Evolutionary conservation across 1,140 invertebrate species (phyloP).

Genomic region (Pogonomyrmex barbatus): DNA sequence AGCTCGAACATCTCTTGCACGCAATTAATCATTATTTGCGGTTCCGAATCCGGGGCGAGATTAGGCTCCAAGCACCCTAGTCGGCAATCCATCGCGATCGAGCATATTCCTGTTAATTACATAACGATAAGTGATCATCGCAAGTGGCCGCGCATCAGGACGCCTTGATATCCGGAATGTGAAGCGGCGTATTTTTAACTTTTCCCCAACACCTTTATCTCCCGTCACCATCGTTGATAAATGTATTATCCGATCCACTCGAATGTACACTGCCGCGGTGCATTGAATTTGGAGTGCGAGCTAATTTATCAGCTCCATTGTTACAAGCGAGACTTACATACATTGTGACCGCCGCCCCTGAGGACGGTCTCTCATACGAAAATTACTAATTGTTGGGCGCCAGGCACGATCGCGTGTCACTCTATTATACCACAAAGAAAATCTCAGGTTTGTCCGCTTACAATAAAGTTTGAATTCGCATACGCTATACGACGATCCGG

Average conservation of each 20-base stretch:
- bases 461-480: too few relatives aligned
- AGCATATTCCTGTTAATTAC: slow-evolving; percentile 86
- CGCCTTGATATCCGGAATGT: background rate
- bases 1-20: slow-evolving; percentile 88
- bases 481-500: too few relatives aligned
- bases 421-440: too few relatives aligned
- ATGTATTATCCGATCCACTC: background rate
- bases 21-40: slow-evolving; percentile 87
- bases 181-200: slow-evolving; percentile 23
- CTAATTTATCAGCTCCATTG: slow-evolving; percentile 41
- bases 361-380: too few relatives aligned
- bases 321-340: slow-evolving; percentile 13
- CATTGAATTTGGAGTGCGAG: slow-evolving; percentile 40
- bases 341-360: background rate
- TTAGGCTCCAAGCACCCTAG: slow-evolving; percentile 87
- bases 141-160: background rate
- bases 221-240: background rate
- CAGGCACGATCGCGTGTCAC: too few relatives aligned
- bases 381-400: too few relatives aligned
- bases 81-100: slow-evolving; percentile 89
- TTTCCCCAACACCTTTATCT: background rate
- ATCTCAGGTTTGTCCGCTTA: too few relatives aligned
- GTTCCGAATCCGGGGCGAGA: slow-evolving; percentile 86
- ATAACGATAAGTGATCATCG: background rate
- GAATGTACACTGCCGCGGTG: background rate